Evolutionary conservation across 2,888 invertebrate species (phyloP).

Genomic region (Alsophila aescularia): DNA sequence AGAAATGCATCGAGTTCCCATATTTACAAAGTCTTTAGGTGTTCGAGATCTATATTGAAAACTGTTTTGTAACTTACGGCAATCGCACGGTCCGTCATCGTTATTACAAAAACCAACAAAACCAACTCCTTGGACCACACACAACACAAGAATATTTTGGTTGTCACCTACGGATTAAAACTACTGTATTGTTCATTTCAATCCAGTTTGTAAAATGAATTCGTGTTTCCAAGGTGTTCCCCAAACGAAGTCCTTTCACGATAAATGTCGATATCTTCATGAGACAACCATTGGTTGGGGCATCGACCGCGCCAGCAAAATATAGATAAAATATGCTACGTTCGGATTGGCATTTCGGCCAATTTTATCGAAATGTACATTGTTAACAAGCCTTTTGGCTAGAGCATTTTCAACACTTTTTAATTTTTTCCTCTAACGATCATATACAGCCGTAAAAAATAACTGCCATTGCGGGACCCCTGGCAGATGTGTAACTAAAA

Average conservation of each 20-base stretch:
- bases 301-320: background rate
- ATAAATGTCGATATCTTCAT: constrained; percentile 40
- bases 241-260: constrained; percentile 28
- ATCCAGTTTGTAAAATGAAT: constrained; percentile 23
- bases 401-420: too few species aligned
- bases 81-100: constrained; percentile 71
- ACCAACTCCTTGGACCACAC: too few species aligned
- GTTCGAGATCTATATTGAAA: constrained; percentile 1
- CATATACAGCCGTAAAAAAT: too few species aligned
- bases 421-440: too few species aligned
- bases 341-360: too few species aligned
- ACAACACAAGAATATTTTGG: too few species aligned
- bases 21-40: constrained; percentile 40
- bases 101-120: constrained; percentile 10
- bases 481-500: too few species aligned
- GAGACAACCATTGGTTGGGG: constrained; percentile 74
- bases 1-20: constrained; percentile 44
- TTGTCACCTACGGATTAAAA: background rate
- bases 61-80: constrained; percentile 58
- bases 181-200: constrained; percentile 38
- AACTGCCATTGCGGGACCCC: too few species aligned
- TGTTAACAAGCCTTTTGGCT: too few species aligned
- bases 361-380: too few species aligned
- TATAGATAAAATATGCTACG: too few species aligned
- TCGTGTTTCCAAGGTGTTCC: constrained; percentile 41